Conservation (phyloP, 1,140 invertebrate species). For the Zaprionus capensis region DNA sequence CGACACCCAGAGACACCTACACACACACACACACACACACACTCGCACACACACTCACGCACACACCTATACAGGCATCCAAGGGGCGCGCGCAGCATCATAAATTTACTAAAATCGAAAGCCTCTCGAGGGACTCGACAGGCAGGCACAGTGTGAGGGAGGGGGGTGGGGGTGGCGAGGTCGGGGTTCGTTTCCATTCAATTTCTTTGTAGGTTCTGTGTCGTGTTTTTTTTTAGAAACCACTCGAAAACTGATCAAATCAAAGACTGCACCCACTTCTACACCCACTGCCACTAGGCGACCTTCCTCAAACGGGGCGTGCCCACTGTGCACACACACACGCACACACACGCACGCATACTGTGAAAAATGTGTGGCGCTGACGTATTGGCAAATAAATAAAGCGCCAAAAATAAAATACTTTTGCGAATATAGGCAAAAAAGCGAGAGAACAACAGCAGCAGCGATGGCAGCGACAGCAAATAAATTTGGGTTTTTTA, state of each 20-base stretch:
- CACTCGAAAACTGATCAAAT: conserved; percentile 63
- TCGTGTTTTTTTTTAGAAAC: conserved; percentile 29
- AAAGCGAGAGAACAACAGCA: conserved; percentile 15
- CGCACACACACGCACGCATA: neutral
- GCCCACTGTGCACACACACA: conserved; percentile 4
- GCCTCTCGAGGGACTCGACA: conserved; percentile 27
- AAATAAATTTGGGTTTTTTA: conserved; percentile 24
- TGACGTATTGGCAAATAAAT: conserved; percentile 54
- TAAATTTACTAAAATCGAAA: conserved; percentile 53
- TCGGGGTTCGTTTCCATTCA: conserved; percentile 52
- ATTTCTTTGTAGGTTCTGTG: conserved; percentile 44
- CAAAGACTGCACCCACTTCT: conserved; percentile 40
- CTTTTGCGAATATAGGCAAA: conserved; percentile 28
- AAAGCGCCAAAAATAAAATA: conserved; percentile 52
- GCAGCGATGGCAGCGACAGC: neutral
- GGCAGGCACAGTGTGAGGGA: conserved; percentile 30
- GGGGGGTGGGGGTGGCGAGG: conserved; percentile 1
- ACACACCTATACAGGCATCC: neutral
- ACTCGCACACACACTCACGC: neutral
- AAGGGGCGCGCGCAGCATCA: conserved; percentile 31
- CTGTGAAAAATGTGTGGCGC: conserved; percentile 29
- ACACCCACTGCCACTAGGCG: conserved; percentile 35
- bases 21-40: neutral
- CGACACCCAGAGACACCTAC: conserved; percentile 2
- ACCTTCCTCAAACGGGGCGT: conserved; percentile 10